Evolutionary conservation across 2,888 invertebrate species (phyloP), one percentile per base, ranked within the genome.

Genomic region (Hirtodrosophila confusa): DNA sequence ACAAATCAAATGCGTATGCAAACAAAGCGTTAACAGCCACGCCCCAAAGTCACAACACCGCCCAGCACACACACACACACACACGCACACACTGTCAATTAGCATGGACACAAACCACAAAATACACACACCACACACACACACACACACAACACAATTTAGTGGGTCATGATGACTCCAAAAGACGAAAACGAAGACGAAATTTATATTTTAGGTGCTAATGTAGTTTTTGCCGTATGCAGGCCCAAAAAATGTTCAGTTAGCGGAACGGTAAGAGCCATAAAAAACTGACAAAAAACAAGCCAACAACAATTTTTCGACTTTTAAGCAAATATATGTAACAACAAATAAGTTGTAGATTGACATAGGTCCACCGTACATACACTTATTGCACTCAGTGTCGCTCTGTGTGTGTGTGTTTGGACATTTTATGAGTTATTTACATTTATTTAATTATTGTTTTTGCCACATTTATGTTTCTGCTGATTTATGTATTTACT

Each of bases 131-230:
- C 58, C 39, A 44, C 58, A 63, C 17, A 45, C 47, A 55, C 47
- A 50, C 36, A 57, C 27, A 47, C 54, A 70, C 51, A 29, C 31
- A 27, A 3, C 11, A 9, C 8, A 29, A 29, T 57, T 57, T 60
- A 78, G 84, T 82, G 78, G 84, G 84, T 84, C 84, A 82, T 73
- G 73, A 70, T 77, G 77, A 56, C 55, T 57, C 60, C 44, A 45
- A 64, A 62, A 68, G 43, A 47, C 12, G 57, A 48, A 65, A 53
- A 67, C 23, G 56, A 35, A 66, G 48, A 65, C 61, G 27, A 45
- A 47, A 29, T 56, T 63, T 58, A 39, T 56, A 61, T 43, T 65
- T 60, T 17, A 66, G 71, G 74, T 80, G 83, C 74, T 80, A 82
- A 82, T 78, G 54, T 75, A 56, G 56, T 63, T 76, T 69, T 62